These are phyloP conservation scores for Sarcoramphus papa DNA, from an alignment of 2,797 vertebrate genomes.

Conservation along the genomic window DNA sequence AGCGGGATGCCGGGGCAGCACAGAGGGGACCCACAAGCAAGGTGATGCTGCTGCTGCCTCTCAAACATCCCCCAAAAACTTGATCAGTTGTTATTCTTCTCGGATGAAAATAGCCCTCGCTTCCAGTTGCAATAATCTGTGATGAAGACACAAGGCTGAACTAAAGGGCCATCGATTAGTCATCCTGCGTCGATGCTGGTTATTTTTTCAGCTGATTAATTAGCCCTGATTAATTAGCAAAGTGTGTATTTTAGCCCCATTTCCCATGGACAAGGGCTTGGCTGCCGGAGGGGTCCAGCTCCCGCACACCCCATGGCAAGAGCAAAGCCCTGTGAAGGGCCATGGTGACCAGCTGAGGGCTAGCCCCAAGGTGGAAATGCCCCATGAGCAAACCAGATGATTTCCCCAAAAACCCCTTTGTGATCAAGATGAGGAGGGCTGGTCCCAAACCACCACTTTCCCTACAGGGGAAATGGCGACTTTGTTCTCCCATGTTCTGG, in stretches of 20 bases:
- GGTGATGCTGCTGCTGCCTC: too few species aligned
- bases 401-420: background rate
- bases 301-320: background rate
- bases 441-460: background rate
- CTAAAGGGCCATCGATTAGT: background rate
- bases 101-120: background rate
- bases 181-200: background rate
- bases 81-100: background rate
- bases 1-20: accelerated
- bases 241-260: background rate
- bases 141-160: background rate
- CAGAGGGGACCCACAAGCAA: background rate
- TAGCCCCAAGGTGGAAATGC: background rate
- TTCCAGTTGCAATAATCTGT: background rate
- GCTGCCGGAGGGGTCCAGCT: background rate
- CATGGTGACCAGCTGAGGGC: background rate
- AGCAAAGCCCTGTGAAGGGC: background rate
- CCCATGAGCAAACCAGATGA: background rate
- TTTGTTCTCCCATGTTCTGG: background rate
- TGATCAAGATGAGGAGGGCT: too few species aligned
- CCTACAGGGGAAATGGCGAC: background rate
- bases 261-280: background rate
- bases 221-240: background rate
- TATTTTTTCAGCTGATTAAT: background rate
- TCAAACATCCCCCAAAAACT: background rate